Conservation (phyloP, 2,888 invertebrate genomes). For the Drosophila mimica region DNA sequence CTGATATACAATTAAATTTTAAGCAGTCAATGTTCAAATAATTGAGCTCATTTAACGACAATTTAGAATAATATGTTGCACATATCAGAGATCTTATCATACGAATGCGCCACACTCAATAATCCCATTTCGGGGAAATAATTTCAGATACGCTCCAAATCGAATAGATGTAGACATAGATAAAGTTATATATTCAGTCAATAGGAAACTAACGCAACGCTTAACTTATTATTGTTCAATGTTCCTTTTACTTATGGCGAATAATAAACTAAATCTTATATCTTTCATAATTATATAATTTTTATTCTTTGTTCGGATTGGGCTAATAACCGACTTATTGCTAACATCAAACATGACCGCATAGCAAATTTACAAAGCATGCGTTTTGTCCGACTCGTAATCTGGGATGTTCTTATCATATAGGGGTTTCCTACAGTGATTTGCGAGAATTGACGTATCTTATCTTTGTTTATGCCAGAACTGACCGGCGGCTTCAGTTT, state of each 20-base stretch:
- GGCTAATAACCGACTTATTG: constrained; percentile 31
- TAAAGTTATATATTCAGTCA: too few species aligned
- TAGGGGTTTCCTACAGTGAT: neutral
- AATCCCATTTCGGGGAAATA: neutral
- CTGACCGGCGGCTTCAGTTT: neutral
- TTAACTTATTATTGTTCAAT: neutral
- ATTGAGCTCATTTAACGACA: neutral
- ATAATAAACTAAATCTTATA: neutral
- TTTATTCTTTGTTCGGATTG: neutral
- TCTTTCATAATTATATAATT: constrained; percentile 10
- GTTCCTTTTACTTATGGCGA: neutral
- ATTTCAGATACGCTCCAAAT: neutral
- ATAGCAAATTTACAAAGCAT: neutral
- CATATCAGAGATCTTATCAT: neutral
- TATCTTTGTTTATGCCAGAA: constrained; percentile 19
- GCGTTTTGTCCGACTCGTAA: neutral
- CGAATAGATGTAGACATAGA: too few species aligned
- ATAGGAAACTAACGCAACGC: neutral
- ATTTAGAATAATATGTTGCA: neutral
- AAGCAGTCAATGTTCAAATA: neutral
- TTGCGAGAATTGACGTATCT: constrained; percentile 10
- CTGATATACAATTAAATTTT: neutral
- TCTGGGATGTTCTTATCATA: constrained; percentile 23
- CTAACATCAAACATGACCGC: constrained; percentile 3
- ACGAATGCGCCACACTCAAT: neutral